phyloP scores from a whole-genome alignment of 2,888 invertebrate species.

The Drosophila imparisetae region DNA sequence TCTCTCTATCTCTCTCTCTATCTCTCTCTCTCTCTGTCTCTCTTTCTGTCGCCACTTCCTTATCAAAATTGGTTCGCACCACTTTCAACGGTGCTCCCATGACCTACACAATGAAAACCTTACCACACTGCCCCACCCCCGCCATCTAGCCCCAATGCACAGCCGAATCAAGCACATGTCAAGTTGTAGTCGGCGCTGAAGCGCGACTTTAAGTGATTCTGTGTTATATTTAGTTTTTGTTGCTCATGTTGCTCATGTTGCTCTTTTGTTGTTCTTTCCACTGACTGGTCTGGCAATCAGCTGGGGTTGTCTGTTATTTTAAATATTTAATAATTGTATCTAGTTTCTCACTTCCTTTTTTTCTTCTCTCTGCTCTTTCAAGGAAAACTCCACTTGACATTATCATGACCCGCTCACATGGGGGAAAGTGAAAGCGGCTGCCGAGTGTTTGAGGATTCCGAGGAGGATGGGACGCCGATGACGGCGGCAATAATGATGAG shows the following conservation, averaged over 20 bases:
- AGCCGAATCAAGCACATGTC: conserved; percentile 5
- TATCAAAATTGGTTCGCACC: conserved; percentile 55
- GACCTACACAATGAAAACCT: conserved; percentile 36
- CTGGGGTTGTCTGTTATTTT: conserved; percentile 63
- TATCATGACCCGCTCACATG: conserved; percentile 41
- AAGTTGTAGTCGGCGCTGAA: conserved; percentile 51
- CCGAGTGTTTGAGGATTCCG: conserved; percentile 13
- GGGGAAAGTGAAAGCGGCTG: conserved; percentile 72
- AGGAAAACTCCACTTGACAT: conserved; percentile 78
- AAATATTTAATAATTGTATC: conserved; percentile 80
- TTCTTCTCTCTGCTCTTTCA: conserved; percentile 29
- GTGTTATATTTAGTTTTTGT: conserved; percentile 18
- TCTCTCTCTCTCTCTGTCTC: neutral
- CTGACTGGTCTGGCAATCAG: conserved; percentile 23
- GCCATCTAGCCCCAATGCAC: neutral
- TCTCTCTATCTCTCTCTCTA: neutral
- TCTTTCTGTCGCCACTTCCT: conserved; percentile 19
- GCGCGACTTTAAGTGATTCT: conserved; percentile 70
- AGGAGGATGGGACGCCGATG: conserved; percentile 22
- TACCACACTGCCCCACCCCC: neutral
- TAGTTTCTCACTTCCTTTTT: conserved; percentile 68
- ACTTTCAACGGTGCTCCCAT: conserved; percentile 43
- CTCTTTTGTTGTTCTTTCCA: conserved; percentile 38
- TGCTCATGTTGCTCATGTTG: neutral
- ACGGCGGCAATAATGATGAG: conserved; percentile 39